Conservation (phyloP, 2,113 vertebrate genomes). For the Oenanthe melanoleuca region DNA sequence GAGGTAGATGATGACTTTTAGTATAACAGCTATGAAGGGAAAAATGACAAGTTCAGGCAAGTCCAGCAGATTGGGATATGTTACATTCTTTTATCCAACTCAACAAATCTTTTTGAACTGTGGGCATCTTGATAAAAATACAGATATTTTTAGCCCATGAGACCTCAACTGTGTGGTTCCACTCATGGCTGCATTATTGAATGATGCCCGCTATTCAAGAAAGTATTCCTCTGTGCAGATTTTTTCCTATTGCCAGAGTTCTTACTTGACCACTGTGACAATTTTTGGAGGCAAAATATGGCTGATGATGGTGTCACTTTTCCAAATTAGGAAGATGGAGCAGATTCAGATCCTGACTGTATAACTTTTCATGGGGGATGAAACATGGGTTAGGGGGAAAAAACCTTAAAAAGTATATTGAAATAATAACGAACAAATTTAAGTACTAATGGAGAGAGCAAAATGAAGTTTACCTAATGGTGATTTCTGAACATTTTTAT, state of each 20-base stretch:
- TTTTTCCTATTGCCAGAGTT: neutral
- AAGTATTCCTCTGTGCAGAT: neutral
- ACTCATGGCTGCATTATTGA: neutral
- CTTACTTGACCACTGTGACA: neutral
- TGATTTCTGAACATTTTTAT: neutral
- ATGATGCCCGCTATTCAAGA: neutral
- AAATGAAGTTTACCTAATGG: neutral
- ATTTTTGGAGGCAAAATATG: neutral
- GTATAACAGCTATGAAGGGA: neutral
- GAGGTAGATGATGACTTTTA: neutral
- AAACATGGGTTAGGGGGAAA: neutral
- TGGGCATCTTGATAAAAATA: neutral
- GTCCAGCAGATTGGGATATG: neutral
- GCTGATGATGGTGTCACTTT: neutral
- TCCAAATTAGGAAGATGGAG: neutral
- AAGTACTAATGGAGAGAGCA: neutral
- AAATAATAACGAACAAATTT: neutral
- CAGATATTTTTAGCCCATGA: neutral
- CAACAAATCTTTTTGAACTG: neutral
- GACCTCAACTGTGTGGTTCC: neutral
- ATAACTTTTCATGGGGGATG: neutral
- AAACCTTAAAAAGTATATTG: neutral
- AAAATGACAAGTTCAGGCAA: neutral
- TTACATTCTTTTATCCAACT: neutral
- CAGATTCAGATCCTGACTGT: neutral